Base-by-base conservation (phyloP, 1,140 invertebrate genomes). In the Drosophila murphyi region DNA sequence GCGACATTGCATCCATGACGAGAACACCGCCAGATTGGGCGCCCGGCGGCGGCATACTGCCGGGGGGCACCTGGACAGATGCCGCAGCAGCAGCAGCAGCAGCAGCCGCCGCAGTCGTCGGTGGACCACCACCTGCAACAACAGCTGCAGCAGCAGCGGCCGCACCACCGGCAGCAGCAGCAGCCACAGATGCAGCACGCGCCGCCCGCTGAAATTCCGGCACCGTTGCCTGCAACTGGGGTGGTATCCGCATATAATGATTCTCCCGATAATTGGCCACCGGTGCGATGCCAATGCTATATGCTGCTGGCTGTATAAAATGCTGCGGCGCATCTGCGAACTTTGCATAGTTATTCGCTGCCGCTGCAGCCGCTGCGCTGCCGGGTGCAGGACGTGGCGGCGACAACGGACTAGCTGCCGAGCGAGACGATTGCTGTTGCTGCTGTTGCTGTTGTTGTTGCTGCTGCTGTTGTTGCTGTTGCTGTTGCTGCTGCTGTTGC, bases 351-450 rank as follows among this genome's bases (percentile, higher is more conserved):
- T 69, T 90, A 34, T 79, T 92, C 2, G 80, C 82, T 7, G 77
- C 78, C 37, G 82, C 90, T 28, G 72, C 76, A 5, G 73, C 72
- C 28, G 78, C 76, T 34, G 78, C 82, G 35, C 78, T 81, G 31
- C 83, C 83, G n/a, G 76, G 83, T 70, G 83, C 90, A 52, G 91
- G 79, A 50, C 91, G 87, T 48, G 90, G 90, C 41, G 91, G 91
- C 31, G 91, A 92, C 52, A 92, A 48, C 28, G 91, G 91, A 83
- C 91, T 92, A 75, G 91, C 90, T 76, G 76, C 91, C 52, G 91
- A 80, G 54, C 91, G 78, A 28, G 87, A 83, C 29, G 72, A 78
- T 70, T 91, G 80, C 52, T 78, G 87, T 48, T 90, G 91, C 20
- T 88, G 89, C 0, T 88, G 75, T 0, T 80, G 85, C 0, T 91